phyloP scores from a whole-genome alignment of 2,797 vertebrate genomes.

The Rhabdophis nuchalis region DNA sequence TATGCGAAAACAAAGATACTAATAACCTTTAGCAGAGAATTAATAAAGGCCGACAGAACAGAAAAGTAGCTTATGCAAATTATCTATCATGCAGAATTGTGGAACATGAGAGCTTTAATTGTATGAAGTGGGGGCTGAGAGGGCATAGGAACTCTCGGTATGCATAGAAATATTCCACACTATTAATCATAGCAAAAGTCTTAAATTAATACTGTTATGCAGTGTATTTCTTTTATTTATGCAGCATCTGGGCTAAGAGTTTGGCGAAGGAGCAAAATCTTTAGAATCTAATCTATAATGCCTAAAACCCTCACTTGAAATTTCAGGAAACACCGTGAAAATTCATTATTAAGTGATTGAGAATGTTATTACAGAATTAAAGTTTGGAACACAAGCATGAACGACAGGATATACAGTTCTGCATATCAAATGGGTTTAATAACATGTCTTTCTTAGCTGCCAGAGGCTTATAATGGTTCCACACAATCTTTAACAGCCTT shows the following conservation, averaged over 20 bases:
- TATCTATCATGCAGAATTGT: conserved; percentile 24
- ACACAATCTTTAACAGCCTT: background rate
- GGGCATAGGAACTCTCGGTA: background rate
- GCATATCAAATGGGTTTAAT: background rate
- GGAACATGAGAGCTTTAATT: conserved; percentile 12
- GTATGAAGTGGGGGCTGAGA: conserved; percentile 3
- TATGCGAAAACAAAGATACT: background rate
- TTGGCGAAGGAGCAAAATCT: background rate
- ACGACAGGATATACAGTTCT: conserved; percentile 7
- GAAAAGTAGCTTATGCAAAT: conserved; percentile 34
- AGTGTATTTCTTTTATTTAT: conserved; percentile 7
- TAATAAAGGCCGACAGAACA: conserved; percentile 21
- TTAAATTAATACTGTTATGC: conserved; percentile 18
- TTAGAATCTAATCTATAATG: conserved; percentile 7
- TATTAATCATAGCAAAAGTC: conserved; percentile 18
- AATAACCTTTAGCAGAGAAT: conserved; percentile 24
- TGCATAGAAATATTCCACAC: background rate
- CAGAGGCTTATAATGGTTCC: background rate
- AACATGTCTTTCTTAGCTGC: background rate
- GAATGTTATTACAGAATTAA: conserved; percentile 27
- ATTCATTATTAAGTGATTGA: conserved; percentile 8
- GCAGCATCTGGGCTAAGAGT: background rate
- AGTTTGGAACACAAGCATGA: background rate
- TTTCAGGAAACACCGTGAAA: conserved; percentile 16
- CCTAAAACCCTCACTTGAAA: conserved; percentile 1